Percentiles rank a stretch among this genome's conserved stretches.
Conservation (phyloP, 2,797 vertebrate genomes). For the Cyprinodon diabolis region DNA sequence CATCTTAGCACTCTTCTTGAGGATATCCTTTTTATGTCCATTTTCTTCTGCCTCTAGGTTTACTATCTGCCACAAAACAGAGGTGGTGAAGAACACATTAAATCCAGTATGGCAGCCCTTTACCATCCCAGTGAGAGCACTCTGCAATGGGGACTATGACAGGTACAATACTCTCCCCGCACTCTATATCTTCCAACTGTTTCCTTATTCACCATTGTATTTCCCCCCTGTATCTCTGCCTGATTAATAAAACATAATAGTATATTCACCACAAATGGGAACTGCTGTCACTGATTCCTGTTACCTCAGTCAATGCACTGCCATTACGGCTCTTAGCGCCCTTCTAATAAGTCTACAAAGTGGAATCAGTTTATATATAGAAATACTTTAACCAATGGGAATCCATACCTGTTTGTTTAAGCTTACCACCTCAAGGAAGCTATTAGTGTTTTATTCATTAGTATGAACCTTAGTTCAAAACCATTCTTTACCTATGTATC, state of each 20-base stretch:
- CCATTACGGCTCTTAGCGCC: conserved; percentile 15
- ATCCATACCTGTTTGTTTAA: conserved; percentile 36
- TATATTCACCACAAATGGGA: conserved; percentile 1
- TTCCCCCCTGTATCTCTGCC: conserved; percentile 1
- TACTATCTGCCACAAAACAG: conserved; percentile 94
- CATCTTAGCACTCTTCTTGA: conserved; percentile 20
- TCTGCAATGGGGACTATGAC: conserved; percentile 92
- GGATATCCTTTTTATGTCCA: conserved; percentile 13
- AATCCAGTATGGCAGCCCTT: conserved; percentile 91
- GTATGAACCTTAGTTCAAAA: conserved; percentile 28
- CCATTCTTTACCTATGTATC: too few species aligned
- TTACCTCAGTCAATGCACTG: conserved; percentile 12
- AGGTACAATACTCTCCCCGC: conserved; percentile 72
- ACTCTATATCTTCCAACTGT: conserved; percentile 3
- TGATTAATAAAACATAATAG: conserved; percentile 19
- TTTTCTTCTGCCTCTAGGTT: conserved; percentile 75
- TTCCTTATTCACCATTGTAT: conserved; percentile 8
- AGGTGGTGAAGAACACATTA: conserved; percentile 91
- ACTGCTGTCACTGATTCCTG: conserved; percentile 29
- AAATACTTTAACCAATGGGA: conserved; percentile 35
- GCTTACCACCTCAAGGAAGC: conserved; percentile 24
- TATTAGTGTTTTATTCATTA: conserved; percentile 13
- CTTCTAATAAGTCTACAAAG: conserved; percentile 22
- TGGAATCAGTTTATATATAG: conserved; percentile 14
- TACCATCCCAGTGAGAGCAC: conserved; percentile 87